Evolutionary conservation across 1,140 invertebrate species (phyloP), one percentile per base, ranked within the genome.

Genomic region (Drosophila neocordata): DNA sequence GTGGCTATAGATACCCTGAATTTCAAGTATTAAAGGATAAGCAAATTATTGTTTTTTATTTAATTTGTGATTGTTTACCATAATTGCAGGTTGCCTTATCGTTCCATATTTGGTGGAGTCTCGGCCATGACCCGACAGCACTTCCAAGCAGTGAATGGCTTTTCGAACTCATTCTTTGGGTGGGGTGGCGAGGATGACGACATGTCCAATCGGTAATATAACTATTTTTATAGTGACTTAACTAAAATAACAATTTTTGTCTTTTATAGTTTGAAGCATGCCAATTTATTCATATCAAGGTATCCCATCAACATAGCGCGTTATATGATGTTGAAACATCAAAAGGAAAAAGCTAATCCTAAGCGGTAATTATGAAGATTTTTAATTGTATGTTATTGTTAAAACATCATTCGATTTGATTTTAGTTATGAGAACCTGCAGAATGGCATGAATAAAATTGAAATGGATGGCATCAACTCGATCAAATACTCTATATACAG

Each of bases 151-250:
- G 95, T 98, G 0, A 98, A 98, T 90, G 97, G 97, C 0, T 98
- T 97, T 93, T 97, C 96, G 27, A 98, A 98, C 90, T 95, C 95
- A 35, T 98, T 96, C 92, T 98, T 97, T 95, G 97, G 97, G 8
- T 98, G 97, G 97, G 97, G 97, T 31, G 97, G 96, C 18, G 97
- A 98, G 92, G 97, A 98, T 91, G 97, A 98, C 90, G 97, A 98
- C 90, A 97, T 98, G 96, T 95, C 95, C 35, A 96, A 96, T 91
- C 94, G 82, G 74, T 70, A 48, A 51, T 1, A 0, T 20, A 24
- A 6, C 2, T 3, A 11, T 11, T 48, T 4, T 18, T 13, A 9
- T n/a, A 41, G 1, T 9, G 34, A 56, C 15, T 44, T 13, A 52
- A 11, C 48, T 11, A 8, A 11, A 1, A 52, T 13, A 20, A 8